A percentile compares a stretch with the other conserved stretches of the same genome.
Evolutionary conservation across 1,140 invertebrate species (phyloP).

Genomic region (Drosophila insularis): DNA sequence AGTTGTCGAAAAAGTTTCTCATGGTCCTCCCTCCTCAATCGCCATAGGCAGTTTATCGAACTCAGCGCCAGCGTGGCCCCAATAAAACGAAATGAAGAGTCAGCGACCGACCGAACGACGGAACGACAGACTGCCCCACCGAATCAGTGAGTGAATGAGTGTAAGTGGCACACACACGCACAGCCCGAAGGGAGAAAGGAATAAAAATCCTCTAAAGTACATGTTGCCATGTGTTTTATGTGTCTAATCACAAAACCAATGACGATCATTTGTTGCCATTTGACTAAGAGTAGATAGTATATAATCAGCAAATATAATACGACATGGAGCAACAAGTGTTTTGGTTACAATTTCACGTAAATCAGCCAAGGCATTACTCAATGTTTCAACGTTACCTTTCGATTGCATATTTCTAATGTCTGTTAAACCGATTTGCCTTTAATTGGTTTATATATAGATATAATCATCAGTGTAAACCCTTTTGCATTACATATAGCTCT

Average conservation of each 20-base stretch:
- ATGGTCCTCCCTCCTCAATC: slow-evolving; percentile 5
- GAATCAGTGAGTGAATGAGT: slow-evolving; percentile 1
- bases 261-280: slow-evolving; percentile 14
- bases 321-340: not conserved
- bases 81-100: slow-evolving; percentile 6
- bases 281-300: not conserved
- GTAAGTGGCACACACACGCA: not conserved
- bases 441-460: too few relatives aligned
- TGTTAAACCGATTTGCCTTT: too few relatives aligned
- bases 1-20: slow-evolving; percentile 40
- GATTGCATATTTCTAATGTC: too few relatives aligned
- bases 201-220: not conserved
- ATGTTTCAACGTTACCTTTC: not conserved
- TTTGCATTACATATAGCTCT: not conserved
- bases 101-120: not conserved
- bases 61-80: not conserved
- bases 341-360: not conserved
- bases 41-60: slow-evolving; percentile 17
- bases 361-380: not conserved
- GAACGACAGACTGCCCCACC: not conserved
- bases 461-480: too few relatives aligned
- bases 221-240: slow-evolving; percentile 7
- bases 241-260: slow-evolving; percentile 16
- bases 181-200: not conserved
- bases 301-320: not conserved